Conservation (phyloP, 1,140 invertebrate species). For the Cyphomyrmex costatus region DNA sequence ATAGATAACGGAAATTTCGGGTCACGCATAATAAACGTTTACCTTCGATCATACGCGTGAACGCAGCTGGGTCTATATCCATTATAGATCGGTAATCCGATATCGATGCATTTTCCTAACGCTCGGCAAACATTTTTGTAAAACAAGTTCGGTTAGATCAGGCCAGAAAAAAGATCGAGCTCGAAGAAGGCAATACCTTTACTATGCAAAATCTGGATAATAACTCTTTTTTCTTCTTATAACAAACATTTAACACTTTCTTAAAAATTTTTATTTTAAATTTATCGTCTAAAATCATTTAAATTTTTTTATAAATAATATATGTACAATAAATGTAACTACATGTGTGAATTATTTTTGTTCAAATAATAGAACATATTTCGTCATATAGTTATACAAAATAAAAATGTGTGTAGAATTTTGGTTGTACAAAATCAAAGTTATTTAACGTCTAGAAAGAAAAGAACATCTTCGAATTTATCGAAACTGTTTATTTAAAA, state of each 20-base stretch:
- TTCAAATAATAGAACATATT: not conserved
- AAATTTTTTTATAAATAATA: not conserved
- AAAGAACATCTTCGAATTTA: not conserved
- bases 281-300: not conserved
- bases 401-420: not conserved
- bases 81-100: constrained; percentile 75
- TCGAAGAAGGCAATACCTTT: constrained; percentile 60
- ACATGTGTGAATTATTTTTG: not conserved
- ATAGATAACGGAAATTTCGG: constrained; percentile 39
- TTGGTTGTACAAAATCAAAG: not conserved
- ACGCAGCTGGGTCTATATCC: constrained; percentile 71
- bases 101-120: constrained; percentile 69
- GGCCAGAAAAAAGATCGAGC: constrained; percentile 38
- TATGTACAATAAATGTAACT: not conserved
- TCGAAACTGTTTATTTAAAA: not conserved
- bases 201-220: constrained; percentile 65
- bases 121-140: constrained; percentile 51
- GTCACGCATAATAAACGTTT: constrained; percentile 63
- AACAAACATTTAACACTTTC: constrained; percentile 49
- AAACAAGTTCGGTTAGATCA: constrained; percentile 63
- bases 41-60: constrained; percentile 71
- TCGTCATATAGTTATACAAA: not conserved
- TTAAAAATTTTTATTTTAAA: constrained; percentile 7
- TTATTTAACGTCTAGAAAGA: not conserved
- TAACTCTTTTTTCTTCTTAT: not conserved